A percentile compares a stretch with the other conserved stretches of the same genome.
Evolutionary conservation across 2,888 invertebrate species (phyloP).

Genomic region (Caradrina clavipalpis): DNA sequence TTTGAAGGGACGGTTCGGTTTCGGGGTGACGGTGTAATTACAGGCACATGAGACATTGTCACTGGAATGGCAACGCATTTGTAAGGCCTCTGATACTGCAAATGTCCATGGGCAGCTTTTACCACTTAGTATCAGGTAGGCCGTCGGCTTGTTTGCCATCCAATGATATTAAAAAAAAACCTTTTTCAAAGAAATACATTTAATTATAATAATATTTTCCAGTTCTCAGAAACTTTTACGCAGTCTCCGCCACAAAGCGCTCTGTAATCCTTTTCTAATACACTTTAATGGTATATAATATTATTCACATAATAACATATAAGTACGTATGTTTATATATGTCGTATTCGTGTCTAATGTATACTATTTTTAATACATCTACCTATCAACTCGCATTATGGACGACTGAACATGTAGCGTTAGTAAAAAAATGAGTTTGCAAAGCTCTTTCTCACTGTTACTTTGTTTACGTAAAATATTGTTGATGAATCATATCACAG

Average conservation of each 20-base stretch:
- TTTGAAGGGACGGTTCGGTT: no score
- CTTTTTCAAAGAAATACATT: not conserved
- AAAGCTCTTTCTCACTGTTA: not conserved
- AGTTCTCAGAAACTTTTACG: not conserved
- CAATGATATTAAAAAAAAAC: not conserved
- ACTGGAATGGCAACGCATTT: no score
- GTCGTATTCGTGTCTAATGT: constrained; percentile 89
- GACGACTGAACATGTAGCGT: constrained; percentile 85
- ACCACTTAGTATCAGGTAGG: no score
- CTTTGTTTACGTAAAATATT: not conserved
- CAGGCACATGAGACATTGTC: no score
- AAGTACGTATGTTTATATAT: constrained; percentile 76
- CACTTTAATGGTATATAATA: constrained; percentile 63
- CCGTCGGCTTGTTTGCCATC: no score
- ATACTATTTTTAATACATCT: constrained; percentile 91
- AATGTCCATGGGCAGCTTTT: no score
- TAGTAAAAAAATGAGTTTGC: constrained; percentile 69
- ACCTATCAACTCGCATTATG: constrained; percentile 91
- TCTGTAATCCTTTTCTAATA: constrained; percentile 75
- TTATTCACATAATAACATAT: constrained; percentile 27
- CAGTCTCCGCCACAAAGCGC: constrained; percentile 61
- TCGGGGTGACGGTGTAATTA: no score
- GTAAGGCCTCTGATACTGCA: no score
- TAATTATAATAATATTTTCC: constrained; percentile 5
- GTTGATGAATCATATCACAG: not conserved